Percentiles rank a stretch among this genome's conserved stretches.
phyloP scores from a whole-genome alignment of 2,113 vertebrate genomes.

The Micromys minutus region DNA sequence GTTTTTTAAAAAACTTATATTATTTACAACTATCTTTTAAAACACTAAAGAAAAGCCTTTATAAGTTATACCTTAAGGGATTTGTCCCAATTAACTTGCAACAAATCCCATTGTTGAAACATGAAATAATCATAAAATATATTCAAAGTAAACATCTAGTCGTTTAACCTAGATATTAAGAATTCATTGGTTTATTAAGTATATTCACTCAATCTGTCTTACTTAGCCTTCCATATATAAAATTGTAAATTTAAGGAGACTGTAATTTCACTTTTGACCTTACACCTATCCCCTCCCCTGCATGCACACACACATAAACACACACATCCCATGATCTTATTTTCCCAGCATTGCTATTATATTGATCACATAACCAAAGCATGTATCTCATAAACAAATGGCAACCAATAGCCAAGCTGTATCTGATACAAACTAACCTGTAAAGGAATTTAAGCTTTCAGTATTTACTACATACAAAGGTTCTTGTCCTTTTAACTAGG shows the following conservation, averaged over 20 bases:
- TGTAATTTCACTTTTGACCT: slow-evolving; percentile 17
- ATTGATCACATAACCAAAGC: slow-evolving; percentile 72
- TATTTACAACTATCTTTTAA: slow-evolving; percentile 79
- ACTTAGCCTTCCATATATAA: slow-evolving; percentile 54
- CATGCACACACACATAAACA: background rate
- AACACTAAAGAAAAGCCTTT: slow-evolving; percentile 78
- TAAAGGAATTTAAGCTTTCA: slow-evolving; percentile 79
- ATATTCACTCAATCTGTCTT: slow-evolving; percentile 63
- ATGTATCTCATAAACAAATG: slow-evolving; percentile 82
- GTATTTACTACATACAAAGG: slow-evolving; percentile 59
- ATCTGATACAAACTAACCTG: slow-evolving; percentile 83
- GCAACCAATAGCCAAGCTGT: slow-evolving; percentile 61
- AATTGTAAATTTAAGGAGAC: slow-evolving; percentile 58
- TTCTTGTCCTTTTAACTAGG: slow-evolving; percentile 43
- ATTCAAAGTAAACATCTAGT: slow-evolving; percentile 81
- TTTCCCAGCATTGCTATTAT: slow-evolving; percentile 81
- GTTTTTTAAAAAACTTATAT: slow-evolving; percentile 86
- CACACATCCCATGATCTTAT: background rate
- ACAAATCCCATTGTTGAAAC: slow-evolving; percentile 78
- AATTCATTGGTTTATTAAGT: slow-evolving; percentile 70
- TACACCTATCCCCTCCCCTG: background rate
- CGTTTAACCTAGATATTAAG: slow-evolving; percentile 77
- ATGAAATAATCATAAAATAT: slow-evolving; percentile 79
- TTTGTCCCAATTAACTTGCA: slow-evolving; percentile 77
- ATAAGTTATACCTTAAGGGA: slow-evolving; percentile 73